These are phyloP conservation scores for Benitochromis conjunctus DNA, from an alignment of 2,113 vertebrate genomes.

Conservation along the genomic window DNA sequence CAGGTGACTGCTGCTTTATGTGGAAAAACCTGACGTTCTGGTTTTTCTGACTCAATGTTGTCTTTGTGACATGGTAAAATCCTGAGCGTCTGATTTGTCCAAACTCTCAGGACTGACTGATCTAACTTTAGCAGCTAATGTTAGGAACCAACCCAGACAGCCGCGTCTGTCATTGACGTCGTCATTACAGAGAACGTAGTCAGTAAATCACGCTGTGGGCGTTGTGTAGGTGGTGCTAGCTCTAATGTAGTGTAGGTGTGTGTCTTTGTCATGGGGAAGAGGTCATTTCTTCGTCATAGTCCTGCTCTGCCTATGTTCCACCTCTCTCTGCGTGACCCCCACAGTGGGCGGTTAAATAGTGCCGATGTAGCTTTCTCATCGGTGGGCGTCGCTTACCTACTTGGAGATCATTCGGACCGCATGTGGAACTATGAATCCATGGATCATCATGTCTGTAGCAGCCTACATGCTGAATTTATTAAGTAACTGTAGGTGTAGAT, in stretches of 20 bases:
- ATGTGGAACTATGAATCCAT: background rate
- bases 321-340: background rate
- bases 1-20: background rate
- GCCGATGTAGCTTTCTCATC: accelerated
- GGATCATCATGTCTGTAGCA: background rate
- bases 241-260: background rate
- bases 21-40: accelerated
- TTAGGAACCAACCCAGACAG: background rate
- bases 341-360: background rate
- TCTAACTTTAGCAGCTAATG: background rate
- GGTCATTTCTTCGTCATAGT: background rate
- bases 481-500: background rate
- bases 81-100: background rate
- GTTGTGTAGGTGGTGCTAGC: background rate
- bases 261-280: background rate
- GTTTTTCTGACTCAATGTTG: background rate
- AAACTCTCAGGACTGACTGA: background rate
- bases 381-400: background rate
- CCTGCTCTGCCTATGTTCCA: background rate
- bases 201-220: background rate
- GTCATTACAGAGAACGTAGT: background rate
- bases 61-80: background rate
- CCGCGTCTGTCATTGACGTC: background rate
- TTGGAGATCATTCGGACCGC: accelerated
- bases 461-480: background rate